Evolutionary conservation across 2,797 vertebrate species (phyloP).

Genomic region (Dipus sagitta): DNA sequence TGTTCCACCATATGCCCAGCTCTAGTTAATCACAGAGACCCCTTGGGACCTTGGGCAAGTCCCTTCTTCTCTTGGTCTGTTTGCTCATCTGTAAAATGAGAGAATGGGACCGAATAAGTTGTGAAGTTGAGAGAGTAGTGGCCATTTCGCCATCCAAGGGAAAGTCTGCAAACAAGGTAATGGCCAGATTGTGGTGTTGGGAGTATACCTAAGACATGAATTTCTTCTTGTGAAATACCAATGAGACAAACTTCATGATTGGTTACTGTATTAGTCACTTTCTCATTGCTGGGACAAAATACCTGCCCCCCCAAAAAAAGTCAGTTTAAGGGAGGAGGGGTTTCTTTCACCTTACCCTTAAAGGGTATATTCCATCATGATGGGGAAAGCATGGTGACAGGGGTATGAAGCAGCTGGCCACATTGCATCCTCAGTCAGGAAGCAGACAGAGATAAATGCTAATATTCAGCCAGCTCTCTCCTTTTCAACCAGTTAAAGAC

Average conservation of each 20-base stretch:
- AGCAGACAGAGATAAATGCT: too few relatives aligned
- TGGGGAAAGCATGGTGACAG: too few relatives aligned
- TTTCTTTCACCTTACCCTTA: too few relatives aligned
- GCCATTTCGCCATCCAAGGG: not conserved
- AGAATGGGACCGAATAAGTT: not conserved
- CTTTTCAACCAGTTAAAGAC: too few relatives aligned
- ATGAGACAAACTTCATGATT: not conserved
- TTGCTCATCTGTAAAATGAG: constrained; percentile 6
- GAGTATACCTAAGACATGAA: not conserved
- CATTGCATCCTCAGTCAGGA: too few relatives aligned
- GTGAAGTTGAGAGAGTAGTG: not conserved
- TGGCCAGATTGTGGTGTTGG: not conserved
- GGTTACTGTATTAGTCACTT: not conserved
- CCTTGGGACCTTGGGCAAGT: constrained; percentile 35
- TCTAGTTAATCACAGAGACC: not conserved
- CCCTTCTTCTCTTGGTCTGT: not conserved
- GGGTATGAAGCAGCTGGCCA: too few relatives aligned
- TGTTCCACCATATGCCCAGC: not conserved
- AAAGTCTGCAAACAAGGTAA: not conserved
- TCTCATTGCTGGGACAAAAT: too few relatives aligned
- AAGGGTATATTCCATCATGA: too few relatives aligned
- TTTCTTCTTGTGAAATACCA: not conserved
- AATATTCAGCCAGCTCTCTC: too few relatives aligned
- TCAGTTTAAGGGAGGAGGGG: too few relatives aligned
- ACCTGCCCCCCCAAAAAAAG: too few relatives aligned